Evolutionary conservation across 2,888 invertebrate species (phyloP).

Genomic region (Neoaliturus tenellus): DNA sequence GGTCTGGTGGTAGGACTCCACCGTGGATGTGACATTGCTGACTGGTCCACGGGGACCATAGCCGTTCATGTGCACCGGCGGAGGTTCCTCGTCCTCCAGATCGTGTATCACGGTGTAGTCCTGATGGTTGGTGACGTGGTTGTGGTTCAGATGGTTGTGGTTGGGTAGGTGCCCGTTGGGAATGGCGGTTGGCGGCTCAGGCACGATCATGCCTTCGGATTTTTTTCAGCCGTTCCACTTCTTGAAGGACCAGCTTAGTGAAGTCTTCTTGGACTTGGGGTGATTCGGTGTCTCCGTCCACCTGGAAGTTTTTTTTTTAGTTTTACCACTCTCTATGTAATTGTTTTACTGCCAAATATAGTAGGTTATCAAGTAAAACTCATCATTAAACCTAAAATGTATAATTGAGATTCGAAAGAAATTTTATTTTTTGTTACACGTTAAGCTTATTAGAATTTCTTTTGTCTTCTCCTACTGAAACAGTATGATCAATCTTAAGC

Average conservation of each 20-base stretch:
- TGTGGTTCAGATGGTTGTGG: not conserved
- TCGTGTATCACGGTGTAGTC: slow-evolving; percentile 65
- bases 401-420: too few species aligned
- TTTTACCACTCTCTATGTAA: too few species aligned
- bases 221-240: slow-evolving; percentile 73
- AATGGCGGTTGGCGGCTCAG: slow-evolving; percentile 53
- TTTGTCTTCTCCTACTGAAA: too few species aligned
- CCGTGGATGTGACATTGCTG: slow-evolving; percentile 62
- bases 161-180: slow-evolving; percentile 57
- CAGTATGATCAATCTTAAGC: too few species aligned
- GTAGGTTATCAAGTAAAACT: too few species aligned
- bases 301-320: too few species aligned
- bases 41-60: slow-evolving; percentile 48
- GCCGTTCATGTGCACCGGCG: slow-evolving; percentile 58
- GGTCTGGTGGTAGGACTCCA: slow-evolving; percentile 61
- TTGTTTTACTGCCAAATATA: too few species aligned
- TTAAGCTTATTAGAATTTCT: too few species aligned
- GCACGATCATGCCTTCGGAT: slow-evolving; percentile 62
- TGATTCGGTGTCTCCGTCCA: slow-evolving; percentile 91
- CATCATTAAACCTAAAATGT: too few species aligned
- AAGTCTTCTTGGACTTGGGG: slow-evolving; percentile 87
- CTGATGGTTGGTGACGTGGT: not conserved
- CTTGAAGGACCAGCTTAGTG: slow-evolving; percentile 80
- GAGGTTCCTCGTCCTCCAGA: slow-evolving; percentile 64
- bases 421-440: too few species aligned